These are phyloP conservation scores for Metellina segmentata DNA, from an alignment of 2,888 invertebrate species.

Conservation along the genomic window DNA sequence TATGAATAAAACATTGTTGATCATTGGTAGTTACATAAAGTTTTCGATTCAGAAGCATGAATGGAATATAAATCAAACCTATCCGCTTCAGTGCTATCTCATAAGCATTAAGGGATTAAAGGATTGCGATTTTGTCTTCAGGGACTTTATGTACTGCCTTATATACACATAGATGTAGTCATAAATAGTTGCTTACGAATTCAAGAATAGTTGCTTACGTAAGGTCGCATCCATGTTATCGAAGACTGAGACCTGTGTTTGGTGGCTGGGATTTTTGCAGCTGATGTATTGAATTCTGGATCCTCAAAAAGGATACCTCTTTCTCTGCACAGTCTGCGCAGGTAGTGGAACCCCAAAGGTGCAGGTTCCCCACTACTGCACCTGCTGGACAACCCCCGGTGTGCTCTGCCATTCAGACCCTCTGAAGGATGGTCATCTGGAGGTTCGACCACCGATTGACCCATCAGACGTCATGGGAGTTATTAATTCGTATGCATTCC, in stretches of 20 bases:
- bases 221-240: constrained; percentile 86
- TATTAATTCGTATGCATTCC: not conserved
- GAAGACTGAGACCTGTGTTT: constrained; percentile 84
- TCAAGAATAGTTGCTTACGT: constrained; percentile 83
- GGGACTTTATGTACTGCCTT: no score
- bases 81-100: no score
- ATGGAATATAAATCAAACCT: no score
- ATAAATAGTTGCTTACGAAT: not conserved
- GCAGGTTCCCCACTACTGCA: constrained; percentile 31
- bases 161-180: no score
- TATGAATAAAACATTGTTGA: no score
- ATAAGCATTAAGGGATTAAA: no score
- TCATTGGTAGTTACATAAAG: no score
- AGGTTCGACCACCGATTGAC: constrained; percentile 71
- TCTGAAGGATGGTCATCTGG: constrained; percentile 50
- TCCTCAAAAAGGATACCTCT: constrained; percentile 85
- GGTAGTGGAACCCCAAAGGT: constrained; percentile 82
- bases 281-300: constrained; percentile 84
- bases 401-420: constrained; percentile 41
- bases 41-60: no score
- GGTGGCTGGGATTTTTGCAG: constrained; percentile 83
- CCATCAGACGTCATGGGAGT: constrained; percentile 55
- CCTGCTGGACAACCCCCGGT: constrained; percentile 15
- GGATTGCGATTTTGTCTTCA: no score
- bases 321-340: constrained; percentile 84